These are phyloP conservation scores for Rhinogobius similis DNA, from an alignment of 2,113 vertebrate genomes.

Conservation along the genomic window DNA sequence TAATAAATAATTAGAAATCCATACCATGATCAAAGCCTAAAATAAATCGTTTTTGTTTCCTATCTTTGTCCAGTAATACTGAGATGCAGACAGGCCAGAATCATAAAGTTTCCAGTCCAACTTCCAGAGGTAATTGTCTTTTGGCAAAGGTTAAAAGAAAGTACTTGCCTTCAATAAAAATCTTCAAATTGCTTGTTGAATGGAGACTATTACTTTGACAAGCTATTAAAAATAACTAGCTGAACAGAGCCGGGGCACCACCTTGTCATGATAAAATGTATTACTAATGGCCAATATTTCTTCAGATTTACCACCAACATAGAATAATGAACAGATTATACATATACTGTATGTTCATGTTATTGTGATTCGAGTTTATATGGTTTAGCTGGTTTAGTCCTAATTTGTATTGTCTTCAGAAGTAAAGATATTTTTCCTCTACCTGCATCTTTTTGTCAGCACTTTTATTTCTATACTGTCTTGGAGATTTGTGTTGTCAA, in stretches of 20 bases:
- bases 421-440: too few species aligned
- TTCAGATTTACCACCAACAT: not conserved
- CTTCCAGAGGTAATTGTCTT: not conserved
- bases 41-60: too few species aligned
- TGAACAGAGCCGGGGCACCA: not conserved
- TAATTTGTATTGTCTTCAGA: too few species aligned
- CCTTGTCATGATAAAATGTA: not conserved
- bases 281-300: not conserved
- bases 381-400: too few species aligned
- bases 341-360: too few species aligned
- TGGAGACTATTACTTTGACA: constrained; percentile 5
- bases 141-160: constrained; percentile 2
- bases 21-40: too few species aligned
- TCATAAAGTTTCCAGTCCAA: not conserved
- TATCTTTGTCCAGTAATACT: not conserved
- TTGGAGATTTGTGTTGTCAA: too few species aligned
- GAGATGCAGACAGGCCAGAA: not conserved
- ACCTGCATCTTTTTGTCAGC: too few species aligned
- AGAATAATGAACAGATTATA: not conserved
- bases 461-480: too few species aligned
- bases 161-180: not conserved
- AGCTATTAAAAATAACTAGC: constrained; percentile 2
- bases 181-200: not conserved
- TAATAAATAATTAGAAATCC: too few species aligned
- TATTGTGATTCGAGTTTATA: too few species aligned